phyloP scores from a whole-genome alignment of 2,797 vertebrate genomes.

The Nothura maculosa region DNA sequence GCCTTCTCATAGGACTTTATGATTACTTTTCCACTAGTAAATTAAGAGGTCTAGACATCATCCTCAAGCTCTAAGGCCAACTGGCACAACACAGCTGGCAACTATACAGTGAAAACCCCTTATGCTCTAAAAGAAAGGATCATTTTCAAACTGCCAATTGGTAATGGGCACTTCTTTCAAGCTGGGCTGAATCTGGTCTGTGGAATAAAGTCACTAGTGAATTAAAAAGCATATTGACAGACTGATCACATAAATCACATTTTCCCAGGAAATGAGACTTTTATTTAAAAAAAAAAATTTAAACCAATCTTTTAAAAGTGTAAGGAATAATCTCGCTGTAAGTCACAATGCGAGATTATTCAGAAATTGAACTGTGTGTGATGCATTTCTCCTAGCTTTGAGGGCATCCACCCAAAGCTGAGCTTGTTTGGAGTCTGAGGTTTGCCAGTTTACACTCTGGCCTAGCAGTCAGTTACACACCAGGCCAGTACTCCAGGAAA shows the following conservation, averaged over 20 bases:
- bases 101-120: not conserved
- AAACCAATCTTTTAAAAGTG: no score
- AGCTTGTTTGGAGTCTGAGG: not conserved
- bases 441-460: not conserved
- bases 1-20: not conserved
- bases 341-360: not conserved
- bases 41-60: not conserved
- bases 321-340: not conserved
- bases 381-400: not conserved
- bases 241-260: not conserved
- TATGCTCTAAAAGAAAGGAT: not conserved
- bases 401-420: not conserved
- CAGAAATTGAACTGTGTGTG: not conserved
- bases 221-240: not conserved
- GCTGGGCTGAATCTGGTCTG: not conserved
- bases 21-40: not conserved
- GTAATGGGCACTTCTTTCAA: not conserved
- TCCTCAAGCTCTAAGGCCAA: not conserved
- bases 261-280: not conserved
- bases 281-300: no score
- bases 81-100: not conserved
- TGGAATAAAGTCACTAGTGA: not conserved
- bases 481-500: slow-evolving; percentile 53
- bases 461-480: not conserved
- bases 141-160: not conserved